phyloP scores from a whole-genome alignment of 2,888 invertebrate species.

The Taenaris catops region DNA sequence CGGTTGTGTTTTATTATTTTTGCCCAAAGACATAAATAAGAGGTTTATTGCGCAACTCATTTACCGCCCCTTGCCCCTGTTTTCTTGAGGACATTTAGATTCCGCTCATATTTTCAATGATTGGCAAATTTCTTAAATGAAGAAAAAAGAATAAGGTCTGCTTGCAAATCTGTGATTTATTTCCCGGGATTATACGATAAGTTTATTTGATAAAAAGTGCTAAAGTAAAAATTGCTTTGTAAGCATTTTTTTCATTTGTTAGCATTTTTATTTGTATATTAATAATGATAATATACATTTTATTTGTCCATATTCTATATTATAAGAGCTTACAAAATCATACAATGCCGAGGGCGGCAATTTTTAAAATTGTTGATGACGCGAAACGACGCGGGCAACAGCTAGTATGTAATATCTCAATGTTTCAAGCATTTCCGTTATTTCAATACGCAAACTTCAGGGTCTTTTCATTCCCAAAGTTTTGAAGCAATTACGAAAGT shows the following conservation, averaged over 20 bases:
- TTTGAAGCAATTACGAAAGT: slow-evolving; percentile 66
- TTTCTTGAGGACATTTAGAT: slow-evolving; percentile 13
- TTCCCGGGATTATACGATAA: not conserved
- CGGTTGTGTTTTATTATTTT: slow-evolving; percentile 20
- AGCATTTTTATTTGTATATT: too few relatives aligned
- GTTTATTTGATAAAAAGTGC: not conserved
- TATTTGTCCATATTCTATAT: too few relatives aligned
- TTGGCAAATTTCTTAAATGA: slow-evolving; percentile 12
- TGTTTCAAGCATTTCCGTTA: slow-evolving; percentile 40
- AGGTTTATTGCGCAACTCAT: slow-evolving; percentile 14
- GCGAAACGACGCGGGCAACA: too few relatives aligned
- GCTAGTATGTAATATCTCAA: too few relatives aligned
- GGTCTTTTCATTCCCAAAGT: slow-evolving; percentile 54
- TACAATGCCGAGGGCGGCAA: too few relatives aligned
- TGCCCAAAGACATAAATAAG: slow-evolving; percentile 16
- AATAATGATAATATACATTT: too few relatives aligned
- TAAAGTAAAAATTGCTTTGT: not conserved
- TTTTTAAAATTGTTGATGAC: too few relatives aligned
- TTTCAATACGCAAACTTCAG: slow-evolving; percentile 41
- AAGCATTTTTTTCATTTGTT: too few relatives aligned
- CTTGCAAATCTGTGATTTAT: slow-evolving; percentile 14
- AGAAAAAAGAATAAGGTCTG: slow-evolving; percentile 9
- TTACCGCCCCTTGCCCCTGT: slow-evolving; percentile 8
- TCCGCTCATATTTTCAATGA: slow-evolving; percentile 18
- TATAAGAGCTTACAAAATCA: too few relatives aligned